Percentiles rank a stretch among this genome's conserved stretches.
Conservation (phyloP, 2,797 vertebrate genomes). For the Coilia nasus region DNA sequence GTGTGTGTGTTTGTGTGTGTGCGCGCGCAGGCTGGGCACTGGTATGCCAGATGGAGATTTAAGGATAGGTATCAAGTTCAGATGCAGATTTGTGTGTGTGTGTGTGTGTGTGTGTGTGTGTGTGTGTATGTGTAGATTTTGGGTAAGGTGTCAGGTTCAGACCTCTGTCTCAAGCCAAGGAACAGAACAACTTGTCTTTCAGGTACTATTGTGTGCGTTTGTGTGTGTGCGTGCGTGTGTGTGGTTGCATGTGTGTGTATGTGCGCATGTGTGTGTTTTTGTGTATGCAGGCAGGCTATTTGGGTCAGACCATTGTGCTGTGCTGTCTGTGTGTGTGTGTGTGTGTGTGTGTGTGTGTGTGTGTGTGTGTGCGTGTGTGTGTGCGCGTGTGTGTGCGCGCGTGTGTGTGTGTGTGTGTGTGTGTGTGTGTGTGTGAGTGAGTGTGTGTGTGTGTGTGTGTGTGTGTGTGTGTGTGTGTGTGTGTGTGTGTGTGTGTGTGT, state of each 20-base stretch:
- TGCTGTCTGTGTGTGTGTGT: too few relatives aligned
- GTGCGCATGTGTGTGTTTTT: background rate
- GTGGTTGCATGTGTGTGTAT: background rate
- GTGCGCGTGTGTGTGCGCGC: too few relatives aligned
- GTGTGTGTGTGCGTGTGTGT: too few relatives aligned
- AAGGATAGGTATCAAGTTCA: too few relatives aligned
- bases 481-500: too few relatives aligned
- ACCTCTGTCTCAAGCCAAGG: background rate
- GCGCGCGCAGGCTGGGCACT: background rate
- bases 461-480: too few relatives aligned
- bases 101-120: background rate
- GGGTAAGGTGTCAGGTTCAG: background rate
- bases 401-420: too few relatives aligned
- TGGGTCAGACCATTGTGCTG: too few relatives aligned
- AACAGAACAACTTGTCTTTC: slow-evolving; percentile 9
- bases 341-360: too few relatives aligned
- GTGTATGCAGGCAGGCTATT: background rate
- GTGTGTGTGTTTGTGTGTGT: background rate
- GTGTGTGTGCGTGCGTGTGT: background rate
- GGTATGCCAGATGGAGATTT: too few relatives aligned
- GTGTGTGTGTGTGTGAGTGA: too few relatives aligned
- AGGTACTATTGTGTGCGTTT: slow-evolving; percentile 6
- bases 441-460: too few relatives aligned
- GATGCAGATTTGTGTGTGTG: background rate
- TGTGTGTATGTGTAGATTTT: background rate